These are phyloP conservation scores for Troides aeacus DNA, from an alignment of 2,888 invertebrate genomes.

Conservation along the genomic window DNA sequence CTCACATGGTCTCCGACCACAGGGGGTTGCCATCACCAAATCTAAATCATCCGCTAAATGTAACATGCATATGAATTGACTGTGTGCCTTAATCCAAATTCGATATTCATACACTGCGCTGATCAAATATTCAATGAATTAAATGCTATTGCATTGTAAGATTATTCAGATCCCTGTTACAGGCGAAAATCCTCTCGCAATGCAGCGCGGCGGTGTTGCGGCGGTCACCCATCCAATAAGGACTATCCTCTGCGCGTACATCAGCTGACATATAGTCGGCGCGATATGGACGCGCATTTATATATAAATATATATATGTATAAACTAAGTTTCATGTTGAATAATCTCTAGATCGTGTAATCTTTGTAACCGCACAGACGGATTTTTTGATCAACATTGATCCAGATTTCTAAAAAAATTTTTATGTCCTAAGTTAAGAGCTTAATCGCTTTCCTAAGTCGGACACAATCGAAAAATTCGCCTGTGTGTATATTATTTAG, in stretches of 20 bases:
- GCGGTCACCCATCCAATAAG: conserved; percentile 57
- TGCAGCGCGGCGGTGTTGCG: conserved; percentile 70
- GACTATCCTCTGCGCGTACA: conserved; percentile 44
- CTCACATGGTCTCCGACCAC: too few relatives aligned
- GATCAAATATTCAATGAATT: conserved; percentile 19
- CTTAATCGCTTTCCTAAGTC: too few relatives aligned
- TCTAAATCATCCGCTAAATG: neutral
- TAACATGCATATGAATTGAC: neutral
- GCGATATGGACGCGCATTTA: conserved; percentile 59
- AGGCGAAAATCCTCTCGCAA: conserved; percentile 77
- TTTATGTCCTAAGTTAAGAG: too few relatives aligned
- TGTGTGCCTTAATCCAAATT: neutral
- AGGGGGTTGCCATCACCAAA: too few relatives aligned
- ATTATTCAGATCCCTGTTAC: conserved; percentile 40
- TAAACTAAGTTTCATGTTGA: conserved; percentile 10
- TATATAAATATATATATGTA: conserved; percentile 35
- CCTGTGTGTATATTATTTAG: neutral
- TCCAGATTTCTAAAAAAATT: neutral
- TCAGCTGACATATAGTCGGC: conserved; percentile 71
- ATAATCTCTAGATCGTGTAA: conserved; percentile 12
- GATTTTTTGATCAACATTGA: neutral
- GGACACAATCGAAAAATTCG: neutral
- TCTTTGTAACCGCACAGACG: conserved; percentile 6
- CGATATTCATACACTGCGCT: conserved; percentile 11
- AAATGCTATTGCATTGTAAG: conserved; percentile 18